Conservation (phyloP, 1,140 invertebrate genomes). For the Forficula auricularia region DNA sequence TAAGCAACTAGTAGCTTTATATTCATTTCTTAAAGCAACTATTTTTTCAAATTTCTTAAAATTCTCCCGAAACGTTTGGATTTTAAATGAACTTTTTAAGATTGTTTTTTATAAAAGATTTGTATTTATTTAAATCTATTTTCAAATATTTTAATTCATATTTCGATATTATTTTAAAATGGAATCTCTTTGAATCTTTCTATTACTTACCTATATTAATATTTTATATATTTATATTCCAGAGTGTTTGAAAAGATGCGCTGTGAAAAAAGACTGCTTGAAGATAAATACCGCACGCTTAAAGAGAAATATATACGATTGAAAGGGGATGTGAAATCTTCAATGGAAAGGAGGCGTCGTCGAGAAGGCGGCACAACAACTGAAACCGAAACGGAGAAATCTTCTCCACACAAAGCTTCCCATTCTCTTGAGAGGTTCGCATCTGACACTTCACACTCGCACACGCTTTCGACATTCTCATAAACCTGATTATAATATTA, state of each 20-base stretch:
- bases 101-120: too few species aligned
- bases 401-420: slow-evolving; percentile 37
- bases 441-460: not conserved
- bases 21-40: too few species aligned
- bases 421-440: not conserved
- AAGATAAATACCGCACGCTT: slow-evolving; percentile 59
- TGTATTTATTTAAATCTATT: too few species aligned
- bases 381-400: slow-evolving; percentile 57
- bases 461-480: not conserved
- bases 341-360: slow-evolving; percentile 28
- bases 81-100: too few species aligned
- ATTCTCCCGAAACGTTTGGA: too few species aligned
- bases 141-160: too few species aligned
- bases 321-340: slow-evolving; percentile 54
- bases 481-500: slow-evolving; percentile 1
- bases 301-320: slow-evolving; percentile 65
- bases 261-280: slow-evolving; percentile 48
- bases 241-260: slow-evolving; percentile 36
- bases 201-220: too few species aligned
- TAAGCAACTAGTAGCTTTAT: too few species aligned
- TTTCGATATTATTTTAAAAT: too few species aligned
- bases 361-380: slow-evolving; percentile 28
- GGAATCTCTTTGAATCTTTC: too few species aligned
- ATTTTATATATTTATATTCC: not conserved
- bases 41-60: too few species aligned